A percentile compares a stretch with the other conserved stretches of the same genome.
These are phyloP conservation scores for Macrobrachium nipponense DNA, from an alignment of 1,140 invertebrate species.

Conservation along the genomic window DNA sequence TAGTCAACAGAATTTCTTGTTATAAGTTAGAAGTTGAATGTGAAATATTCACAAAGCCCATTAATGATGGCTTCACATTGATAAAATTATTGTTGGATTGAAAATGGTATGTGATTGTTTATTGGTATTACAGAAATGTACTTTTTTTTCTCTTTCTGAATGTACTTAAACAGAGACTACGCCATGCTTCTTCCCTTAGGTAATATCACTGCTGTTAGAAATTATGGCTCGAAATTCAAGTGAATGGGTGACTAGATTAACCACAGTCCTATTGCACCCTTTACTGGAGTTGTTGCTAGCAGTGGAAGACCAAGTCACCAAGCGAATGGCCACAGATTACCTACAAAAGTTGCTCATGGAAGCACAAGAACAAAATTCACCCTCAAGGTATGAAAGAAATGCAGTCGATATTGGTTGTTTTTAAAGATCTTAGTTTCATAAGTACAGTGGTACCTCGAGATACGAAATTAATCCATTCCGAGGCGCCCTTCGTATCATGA, in stretches of 20 bases:
- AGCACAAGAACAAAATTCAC: conserved; percentile 1
- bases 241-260: conserved; percentile 31
- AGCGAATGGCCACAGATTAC: conserved; percentile 48
- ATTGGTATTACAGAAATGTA: too few relatives aligned
- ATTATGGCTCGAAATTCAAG: conserved; percentile 3
- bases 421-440: too few relatives aligned
- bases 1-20: too few relatives aligned
- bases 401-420: too few relatives aligned
- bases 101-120: too few relatives aligned
- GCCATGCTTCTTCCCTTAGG: not conserved
- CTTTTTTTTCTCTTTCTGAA: not conserved
- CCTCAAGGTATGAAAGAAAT: not conserved
- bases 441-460: too few relatives aligned
- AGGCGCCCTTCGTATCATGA: too few relatives aligned
- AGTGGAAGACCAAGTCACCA: conserved; percentile 49
- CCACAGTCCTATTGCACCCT: conserved; percentile 28
- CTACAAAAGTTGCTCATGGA: conserved; percentile 44
- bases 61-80: too few relatives aligned
- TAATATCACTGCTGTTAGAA: conserved; percentile 36
- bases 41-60: too few relatives aligned
- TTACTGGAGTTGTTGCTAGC: conserved; percentile 46
- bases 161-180: not conserved
- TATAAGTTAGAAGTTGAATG: too few relatives aligned
- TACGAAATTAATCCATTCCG: too few relatives aligned
- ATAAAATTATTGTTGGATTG: not conserved